These are phyloP conservation scores for Nymphalis urticae DNA, from an alignment of 2,888 invertebrate species.

Conservation along the genomic window DNA sequence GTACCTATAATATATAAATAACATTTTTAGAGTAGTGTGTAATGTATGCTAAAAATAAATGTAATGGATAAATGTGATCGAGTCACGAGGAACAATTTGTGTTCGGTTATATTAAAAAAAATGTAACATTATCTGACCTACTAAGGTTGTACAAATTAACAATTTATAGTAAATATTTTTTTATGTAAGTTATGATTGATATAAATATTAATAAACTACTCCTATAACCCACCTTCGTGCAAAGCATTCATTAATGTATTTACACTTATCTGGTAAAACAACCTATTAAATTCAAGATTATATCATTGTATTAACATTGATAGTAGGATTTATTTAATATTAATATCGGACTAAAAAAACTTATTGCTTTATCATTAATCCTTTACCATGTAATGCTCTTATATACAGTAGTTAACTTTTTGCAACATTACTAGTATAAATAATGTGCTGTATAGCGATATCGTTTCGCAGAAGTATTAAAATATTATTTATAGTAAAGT, in stretches of 20 bases:
- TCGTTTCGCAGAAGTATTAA: too few relatives aligned
- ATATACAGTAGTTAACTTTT: too few relatives aligned
- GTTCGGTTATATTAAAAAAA: too few relatives aligned
- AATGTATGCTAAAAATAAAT: too few relatives aligned
- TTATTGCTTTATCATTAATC: constrained; percentile 2
- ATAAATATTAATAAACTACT: constrained; percentile 4
- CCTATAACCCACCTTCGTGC: constrained; percentile 15
- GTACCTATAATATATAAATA: too few relatives aligned
- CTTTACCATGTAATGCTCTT: too few relatives aligned
- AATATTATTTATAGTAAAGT: too few relatives aligned
- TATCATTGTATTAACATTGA: constrained; percentile 40
- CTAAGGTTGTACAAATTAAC: background rate
- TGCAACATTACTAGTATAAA: too few relatives aligned
- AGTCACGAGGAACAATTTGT: too few relatives aligned
- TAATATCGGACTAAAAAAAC: constrained; percentile 42
- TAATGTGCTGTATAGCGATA: too few relatives aligned
- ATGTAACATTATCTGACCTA: background rate
- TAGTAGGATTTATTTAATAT: constrained; percentile 58
- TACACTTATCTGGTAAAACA: constrained; percentile 24
- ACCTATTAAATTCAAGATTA: constrained; percentile 31
- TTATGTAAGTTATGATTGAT: background rate
- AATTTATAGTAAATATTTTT: background rate
- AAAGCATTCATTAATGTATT: constrained; percentile 16
- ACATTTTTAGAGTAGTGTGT: too few relatives aligned
- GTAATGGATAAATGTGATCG: too few relatives aligned